Evolutionary conservation across 2,113 vertebrate genomes (phyloP).

Genomic region (Petroica traversi): DNA sequence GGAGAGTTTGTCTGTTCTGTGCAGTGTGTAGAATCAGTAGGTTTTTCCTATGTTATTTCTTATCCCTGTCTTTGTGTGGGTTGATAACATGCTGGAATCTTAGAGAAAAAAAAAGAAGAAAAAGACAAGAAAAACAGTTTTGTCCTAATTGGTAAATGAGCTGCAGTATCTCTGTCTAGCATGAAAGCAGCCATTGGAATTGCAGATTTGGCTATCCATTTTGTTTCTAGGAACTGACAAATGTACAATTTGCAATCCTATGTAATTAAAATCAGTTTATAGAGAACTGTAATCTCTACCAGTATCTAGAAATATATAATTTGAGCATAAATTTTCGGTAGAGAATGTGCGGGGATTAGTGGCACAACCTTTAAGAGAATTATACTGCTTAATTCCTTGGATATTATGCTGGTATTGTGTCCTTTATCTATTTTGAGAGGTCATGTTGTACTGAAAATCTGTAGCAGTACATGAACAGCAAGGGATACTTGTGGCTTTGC

Average conservation of each 20-base stretch:
- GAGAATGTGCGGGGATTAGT: neutral
- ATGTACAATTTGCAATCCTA: constrained; percentile 6
- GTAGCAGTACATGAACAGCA: neutral
- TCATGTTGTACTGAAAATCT: neutral
- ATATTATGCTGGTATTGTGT: neutral
- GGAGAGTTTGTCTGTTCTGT: neutral
- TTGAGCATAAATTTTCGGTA: neutral
- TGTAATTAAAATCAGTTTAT: constrained; percentile 32
- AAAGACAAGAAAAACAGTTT: neutral
- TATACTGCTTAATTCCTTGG: neutral
- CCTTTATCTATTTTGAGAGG: neutral
- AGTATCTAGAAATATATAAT: neutral
- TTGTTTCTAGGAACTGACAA: constrained; percentile 18
- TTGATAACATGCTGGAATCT: neutral
- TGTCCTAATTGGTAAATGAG: neutral
- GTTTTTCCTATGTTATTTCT: neutral
- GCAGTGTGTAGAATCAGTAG: neutral
- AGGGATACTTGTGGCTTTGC: neutral
- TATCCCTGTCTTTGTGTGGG: neutral
- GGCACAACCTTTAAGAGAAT: neutral
- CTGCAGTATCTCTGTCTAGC: neutral
- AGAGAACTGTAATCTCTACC: neutral
- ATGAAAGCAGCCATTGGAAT: constrained; percentile 21
- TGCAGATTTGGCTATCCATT: constrained; percentile 31
- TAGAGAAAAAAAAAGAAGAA: neutral